Conservation (phyloP, 2,888 invertebrate species). For the Nowickia ferox region DNA sequence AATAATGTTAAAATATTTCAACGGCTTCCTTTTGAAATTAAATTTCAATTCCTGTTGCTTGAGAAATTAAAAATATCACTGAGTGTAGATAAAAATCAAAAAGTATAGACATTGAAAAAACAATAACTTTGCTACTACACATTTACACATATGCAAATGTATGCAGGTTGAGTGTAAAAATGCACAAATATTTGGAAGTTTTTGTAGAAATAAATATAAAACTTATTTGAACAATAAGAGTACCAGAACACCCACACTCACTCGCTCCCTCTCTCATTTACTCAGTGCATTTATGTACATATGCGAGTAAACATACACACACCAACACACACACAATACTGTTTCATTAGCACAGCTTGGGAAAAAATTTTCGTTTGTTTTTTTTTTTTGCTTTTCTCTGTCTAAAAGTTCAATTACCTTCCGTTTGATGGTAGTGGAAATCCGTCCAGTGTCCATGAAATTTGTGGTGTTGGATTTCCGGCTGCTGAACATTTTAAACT, state of each 20-base stretch:
- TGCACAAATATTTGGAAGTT: slow-evolving; percentile 64
- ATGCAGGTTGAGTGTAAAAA: slow-evolving; percentile 15
- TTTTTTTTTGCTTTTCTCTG: slow-evolving; percentile 8
- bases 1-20: background rate
- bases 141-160: background rate
- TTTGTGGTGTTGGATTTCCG: slow-evolving; percentile 91
- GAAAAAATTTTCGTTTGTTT: slow-evolving; percentile 17
- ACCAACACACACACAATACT: background rate
- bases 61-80: background rate
- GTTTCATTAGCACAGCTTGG: background rate
- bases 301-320: background rate
- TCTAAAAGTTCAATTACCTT: slow-evolving; percentile 83
- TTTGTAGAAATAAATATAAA: slow-evolving; percentile 59
- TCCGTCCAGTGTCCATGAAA: slow-evolving; percentile 91
- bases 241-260: background rate
- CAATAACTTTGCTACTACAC: background rate
- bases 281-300: background rate
- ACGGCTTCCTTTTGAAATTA: background rate
- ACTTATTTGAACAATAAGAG: slow-evolving; percentile 41
- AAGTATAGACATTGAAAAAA: slow-evolving; percentile 34
- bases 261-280: background rate
- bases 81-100: background rate
- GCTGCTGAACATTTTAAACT: slow-evolving; percentile 91
- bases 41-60: background rate
- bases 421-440: slow-evolving; percentile 87